These are phyloP conservation scores for Physeter macrocephalus DNA, from an alignment of 2,113 vertebrate species.

Conservation along the genomic window DNA sequence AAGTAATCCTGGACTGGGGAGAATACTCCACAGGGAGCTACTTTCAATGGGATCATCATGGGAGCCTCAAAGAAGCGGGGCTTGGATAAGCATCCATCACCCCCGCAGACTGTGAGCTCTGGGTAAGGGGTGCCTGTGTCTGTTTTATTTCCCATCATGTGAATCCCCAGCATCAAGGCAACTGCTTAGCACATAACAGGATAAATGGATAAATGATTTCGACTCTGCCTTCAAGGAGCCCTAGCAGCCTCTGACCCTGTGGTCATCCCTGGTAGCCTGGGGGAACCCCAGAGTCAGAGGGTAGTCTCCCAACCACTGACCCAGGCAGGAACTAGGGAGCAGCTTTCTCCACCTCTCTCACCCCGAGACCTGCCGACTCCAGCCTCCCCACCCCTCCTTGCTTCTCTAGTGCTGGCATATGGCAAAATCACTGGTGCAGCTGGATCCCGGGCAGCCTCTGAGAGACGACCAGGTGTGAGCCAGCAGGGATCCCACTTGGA, in stretches of 20 bases:
- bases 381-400: accelerated
- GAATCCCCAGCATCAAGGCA: background rate
- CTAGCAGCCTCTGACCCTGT: too few species aligned
- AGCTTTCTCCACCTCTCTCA: background rate
- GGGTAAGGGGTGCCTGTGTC: background rate
- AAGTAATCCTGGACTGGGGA: background rate
- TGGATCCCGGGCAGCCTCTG: background rate
- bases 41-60: background rate
- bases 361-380: background rate
- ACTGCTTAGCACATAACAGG: background rate
- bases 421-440: background rate
- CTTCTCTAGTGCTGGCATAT: background rate
- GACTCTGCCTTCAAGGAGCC: background rate
- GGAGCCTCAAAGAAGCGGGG: background rate
- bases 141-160: background rate
- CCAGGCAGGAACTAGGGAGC: too few species aligned
- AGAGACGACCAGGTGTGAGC: background rate
- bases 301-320: background rate
- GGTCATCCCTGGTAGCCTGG: background rate
- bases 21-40: background rate
- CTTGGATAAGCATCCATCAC: background rate
- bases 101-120: background rate
- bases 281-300: background rate
- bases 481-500: background rate
- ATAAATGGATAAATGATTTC: background rate